Evolutionary conservation across 2,888 invertebrate species (phyloP).

Genomic region (Chymomyza amoena): DNA sequence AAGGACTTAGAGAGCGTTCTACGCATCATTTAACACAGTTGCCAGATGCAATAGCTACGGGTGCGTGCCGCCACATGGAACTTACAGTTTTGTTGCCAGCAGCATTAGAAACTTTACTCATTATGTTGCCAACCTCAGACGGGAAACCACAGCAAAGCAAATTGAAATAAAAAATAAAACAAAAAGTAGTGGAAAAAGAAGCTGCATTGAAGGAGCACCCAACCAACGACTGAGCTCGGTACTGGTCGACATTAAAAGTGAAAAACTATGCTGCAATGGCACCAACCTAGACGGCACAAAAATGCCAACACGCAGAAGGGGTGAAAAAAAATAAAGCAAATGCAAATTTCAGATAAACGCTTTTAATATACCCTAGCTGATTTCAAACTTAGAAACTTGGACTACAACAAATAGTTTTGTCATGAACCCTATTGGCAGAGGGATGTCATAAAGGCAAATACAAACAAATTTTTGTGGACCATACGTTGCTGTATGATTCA

Average conservation of each 20-base stretch:
- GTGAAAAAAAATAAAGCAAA: too few species aligned
- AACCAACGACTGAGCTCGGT: not conserved
- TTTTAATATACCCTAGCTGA: too few species aligned
- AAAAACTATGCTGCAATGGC: not conserved
- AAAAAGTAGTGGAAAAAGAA: not conserved
- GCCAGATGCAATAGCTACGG: constrained; percentile 13
- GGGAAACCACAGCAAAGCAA: constrained; percentile 58
- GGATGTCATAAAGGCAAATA: too few species aligned
- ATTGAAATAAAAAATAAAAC: constrained; percentile 23
- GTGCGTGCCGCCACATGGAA: constrained; percentile 36
- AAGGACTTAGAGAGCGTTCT: constrained; percentile 21
- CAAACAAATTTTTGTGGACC: too few species aligned
- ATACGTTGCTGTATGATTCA: too few species aligned
- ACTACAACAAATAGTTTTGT: too few species aligned
- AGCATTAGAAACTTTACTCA: constrained; percentile 74
- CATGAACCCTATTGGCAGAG: too few species aligned
- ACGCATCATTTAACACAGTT: constrained; percentile 59
- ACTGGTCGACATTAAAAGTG: not conserved
- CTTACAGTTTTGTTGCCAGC: constrained; percentile 33
- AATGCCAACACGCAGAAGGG: too few species aligned
- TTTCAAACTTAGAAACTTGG: too few species aligned
- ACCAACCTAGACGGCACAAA: too few species aligned
- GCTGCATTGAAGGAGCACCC: not conserved
- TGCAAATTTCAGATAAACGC: too few species aligned
- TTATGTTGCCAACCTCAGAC: constrained; percentile 67